A percentile compares a stretch with the other conserved stretches of the same genome.
Evolutionary conservation across 2,797 vertebrate species (phyloP).

Genomic region (Anguilla obscura): DNA sequence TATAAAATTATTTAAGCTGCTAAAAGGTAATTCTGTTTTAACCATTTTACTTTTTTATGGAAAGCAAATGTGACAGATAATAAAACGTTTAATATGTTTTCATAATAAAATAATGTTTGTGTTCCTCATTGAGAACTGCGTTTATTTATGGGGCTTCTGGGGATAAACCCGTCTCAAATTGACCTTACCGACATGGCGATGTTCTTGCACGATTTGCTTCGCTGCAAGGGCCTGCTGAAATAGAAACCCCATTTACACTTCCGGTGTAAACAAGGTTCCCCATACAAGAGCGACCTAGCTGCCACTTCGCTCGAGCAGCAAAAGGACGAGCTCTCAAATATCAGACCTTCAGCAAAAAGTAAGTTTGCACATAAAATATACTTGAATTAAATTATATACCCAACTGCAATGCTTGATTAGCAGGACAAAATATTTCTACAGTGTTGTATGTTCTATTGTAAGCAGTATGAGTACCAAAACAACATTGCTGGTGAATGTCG

Average conservation of each 20-base stretch:
- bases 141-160: background rate
- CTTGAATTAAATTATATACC: background rate
- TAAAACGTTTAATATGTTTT: background rate
- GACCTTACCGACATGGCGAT: slow-evolving; percentile 62
- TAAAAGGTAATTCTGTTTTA: background rate
- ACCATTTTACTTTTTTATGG: background rate
- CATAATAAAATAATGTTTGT: background rate
- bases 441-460: background rate
- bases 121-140: background rate
- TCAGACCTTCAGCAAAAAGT: background rate
- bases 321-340: background rate
- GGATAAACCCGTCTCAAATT: background rate
- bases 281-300: background rate
- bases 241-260: slow-evolving; percentile 33
- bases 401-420: background rate
- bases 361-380: background rate
- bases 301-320: background rate
- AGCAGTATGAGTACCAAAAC: too few species aligned
- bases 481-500: too few species aligned
- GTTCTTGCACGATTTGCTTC: background rate
- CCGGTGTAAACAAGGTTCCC: slow-evolving; percentile 34
- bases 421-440: background rate
- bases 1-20: slow-evolving; percentile 48
- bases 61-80: background rate
- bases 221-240: slow-evolving; percentile 49